phyloP scores from a whole-genome alignment of 2,113 vertebrate species.

The Tinamus guttatus region DNA sequence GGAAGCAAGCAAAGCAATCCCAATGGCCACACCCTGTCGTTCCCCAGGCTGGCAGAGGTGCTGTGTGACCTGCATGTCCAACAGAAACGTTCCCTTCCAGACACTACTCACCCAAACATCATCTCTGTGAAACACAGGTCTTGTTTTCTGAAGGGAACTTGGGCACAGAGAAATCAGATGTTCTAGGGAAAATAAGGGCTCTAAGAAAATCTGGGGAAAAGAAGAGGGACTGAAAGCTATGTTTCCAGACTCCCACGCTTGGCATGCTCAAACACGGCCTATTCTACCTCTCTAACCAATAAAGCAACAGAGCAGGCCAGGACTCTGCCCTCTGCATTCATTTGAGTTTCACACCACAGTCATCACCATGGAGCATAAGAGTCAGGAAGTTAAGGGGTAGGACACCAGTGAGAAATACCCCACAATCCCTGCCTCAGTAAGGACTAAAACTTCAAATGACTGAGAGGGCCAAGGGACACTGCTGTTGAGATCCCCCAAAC shows the following conservation, averaged over 20 bases:
- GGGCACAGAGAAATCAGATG: background rate
- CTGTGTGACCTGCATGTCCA: background rate
- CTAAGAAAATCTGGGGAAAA: background rate
- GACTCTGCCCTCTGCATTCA: background rate
- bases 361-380: background rate
- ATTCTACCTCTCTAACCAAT: background rate
- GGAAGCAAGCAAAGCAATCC: background rate
- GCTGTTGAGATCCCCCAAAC: background rate
- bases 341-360: background rate
- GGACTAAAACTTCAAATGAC: background rate
- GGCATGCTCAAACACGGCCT: background rate
- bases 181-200: background rate
- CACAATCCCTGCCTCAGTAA: background rate
- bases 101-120: background rate
- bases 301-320: background rate
- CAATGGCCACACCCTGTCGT: rapidly evolving
- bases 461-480: background rate
- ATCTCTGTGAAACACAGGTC: background rate
- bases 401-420: background rate
- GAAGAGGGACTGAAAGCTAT: background rate
- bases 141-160: background rate
- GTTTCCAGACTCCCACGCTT: background rate
- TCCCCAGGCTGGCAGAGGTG: background rate
- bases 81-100: background rate
- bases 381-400: background rate